These are phyloP conservation scores for Alosa alosa DNA, from an alignment of 2,113 vertebrate species.

Conservation along the genomic window DNA sequence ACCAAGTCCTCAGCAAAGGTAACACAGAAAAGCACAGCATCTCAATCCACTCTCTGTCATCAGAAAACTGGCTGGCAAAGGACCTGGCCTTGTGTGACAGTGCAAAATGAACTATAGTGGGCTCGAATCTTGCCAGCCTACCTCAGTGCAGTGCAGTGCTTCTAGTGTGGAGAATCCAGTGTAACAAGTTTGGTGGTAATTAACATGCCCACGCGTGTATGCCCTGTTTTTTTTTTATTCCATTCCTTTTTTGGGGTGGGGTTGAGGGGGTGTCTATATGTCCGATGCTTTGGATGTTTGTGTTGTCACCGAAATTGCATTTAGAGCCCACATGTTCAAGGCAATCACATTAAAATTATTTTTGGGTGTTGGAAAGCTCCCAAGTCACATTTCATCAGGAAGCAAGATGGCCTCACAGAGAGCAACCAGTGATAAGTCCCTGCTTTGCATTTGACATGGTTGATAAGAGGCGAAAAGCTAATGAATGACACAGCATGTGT, in stretches of 20 bases:
- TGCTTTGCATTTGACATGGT: constrained; percentile 1
- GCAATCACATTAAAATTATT: constrained; percentile 12
- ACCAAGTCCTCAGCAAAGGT: not conserved
- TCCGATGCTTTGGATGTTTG: constrained; percentile 12
- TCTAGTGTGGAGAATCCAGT: not conserved
- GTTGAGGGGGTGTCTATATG: not conserved
- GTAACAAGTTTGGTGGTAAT: constrained; percentile 9
- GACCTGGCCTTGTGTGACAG: not conserved
- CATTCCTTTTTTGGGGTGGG: not conserved
- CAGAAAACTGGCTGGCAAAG: not conserved
- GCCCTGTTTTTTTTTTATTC: not conserved
- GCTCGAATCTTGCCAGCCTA: not conserved
- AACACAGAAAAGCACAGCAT: not conserved
- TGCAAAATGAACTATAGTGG: not conserved
- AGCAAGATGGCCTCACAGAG: constrained; percentile 2
- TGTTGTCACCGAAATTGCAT: constrained; percentile 7
- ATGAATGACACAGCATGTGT: not conserved
- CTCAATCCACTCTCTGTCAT: constrained; percentile 3
- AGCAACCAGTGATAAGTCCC: not conserved
- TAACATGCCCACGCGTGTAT: constrained; percentile 1
- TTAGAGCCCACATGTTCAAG: not conserved
- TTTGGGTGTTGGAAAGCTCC: not conserved
- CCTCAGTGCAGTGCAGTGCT: not conserved
- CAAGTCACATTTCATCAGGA: constrained; percentile 15
- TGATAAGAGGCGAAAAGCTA: not conserved